phyloP scores from a whole-genome alignment of 1,140 invertebrate genomes.

The Trachymyrmex septentrionalis region DNA sequence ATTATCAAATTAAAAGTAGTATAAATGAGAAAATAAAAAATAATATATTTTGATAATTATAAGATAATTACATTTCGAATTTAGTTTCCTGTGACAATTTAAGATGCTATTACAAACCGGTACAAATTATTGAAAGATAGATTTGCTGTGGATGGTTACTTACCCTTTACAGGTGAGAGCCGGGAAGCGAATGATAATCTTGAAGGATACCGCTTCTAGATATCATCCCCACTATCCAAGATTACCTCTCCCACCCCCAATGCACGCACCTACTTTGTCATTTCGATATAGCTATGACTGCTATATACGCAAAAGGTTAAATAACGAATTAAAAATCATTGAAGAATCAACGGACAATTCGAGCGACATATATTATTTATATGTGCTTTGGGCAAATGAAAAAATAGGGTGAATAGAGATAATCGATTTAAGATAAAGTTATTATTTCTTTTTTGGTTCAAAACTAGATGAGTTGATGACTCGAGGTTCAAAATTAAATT shows the following conservation, averaged over 20 bases:
- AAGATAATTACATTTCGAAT: not conserved
- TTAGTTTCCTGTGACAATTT: not conserved
- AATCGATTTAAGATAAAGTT: constrained; percentile 27
- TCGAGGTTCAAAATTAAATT: constrained; percentile 15
- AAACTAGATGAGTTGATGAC: not conserved
- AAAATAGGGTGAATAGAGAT: not conserved
- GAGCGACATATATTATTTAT: not conserved
- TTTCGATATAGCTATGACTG: constrained; percentile 28
- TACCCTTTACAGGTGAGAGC: constrained; percentile 58
- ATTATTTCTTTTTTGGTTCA: constrained; percentile 26
- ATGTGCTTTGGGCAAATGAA: not conserved
- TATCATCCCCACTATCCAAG: constrained; percentile 67
- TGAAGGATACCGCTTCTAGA: constrained; percentile 59
- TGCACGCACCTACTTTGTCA: constrained; percentile 62
- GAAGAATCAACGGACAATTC: not conserved
- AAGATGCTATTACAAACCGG: not conserved
- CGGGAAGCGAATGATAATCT: constrained; percentile 70
- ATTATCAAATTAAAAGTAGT: not conserved
- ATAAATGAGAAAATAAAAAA: constrained; percentile 5
- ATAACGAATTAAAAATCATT: not conserved
- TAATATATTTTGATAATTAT: constrained; percentile 31
- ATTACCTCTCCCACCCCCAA: constrained; percentile 55
- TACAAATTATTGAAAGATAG: not conserved
- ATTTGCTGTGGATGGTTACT: constrained; percentile 34
- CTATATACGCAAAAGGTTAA: constrained; percentile 19